Evolutionary conservation across 2,797 vertebrate species (phyloP).

Genomic region (Linurgus olivaceus): DNA sequence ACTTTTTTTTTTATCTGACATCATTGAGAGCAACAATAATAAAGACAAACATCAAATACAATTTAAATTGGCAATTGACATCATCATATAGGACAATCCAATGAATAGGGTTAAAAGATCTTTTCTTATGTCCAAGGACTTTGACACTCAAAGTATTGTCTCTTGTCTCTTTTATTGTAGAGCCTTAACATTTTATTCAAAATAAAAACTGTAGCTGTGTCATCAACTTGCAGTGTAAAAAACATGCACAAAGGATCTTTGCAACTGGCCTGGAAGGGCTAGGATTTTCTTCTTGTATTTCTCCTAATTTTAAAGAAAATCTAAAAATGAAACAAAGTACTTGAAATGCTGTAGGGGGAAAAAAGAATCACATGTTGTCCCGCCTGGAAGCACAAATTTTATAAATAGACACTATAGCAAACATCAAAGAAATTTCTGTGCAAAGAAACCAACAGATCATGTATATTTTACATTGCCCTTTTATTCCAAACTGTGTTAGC

Average conservation of each 20-base stretch:
- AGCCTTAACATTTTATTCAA: background rate
- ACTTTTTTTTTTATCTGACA: background rate
- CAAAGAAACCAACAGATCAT: slow-evolving; percentile 23
- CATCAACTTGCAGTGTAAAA: background rate
- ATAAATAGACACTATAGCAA: slow-evolving; percentile 50
- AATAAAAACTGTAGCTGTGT: background rate
- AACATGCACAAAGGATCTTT: slow-evolving; percentile 21
- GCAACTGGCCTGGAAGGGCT: background rate
- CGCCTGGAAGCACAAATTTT: slow-evolving; percentile 10
- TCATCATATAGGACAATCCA: background rate
- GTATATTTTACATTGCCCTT: slow-evolving; percentile 28
- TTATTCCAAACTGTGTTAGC: slow-evolving; percentile 23
- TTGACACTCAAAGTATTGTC: background rate
- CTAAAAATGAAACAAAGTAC: slow-evolving; percentile 56
- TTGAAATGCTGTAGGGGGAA: slow-evolving; percentile 16
- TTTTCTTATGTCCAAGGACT: background rate
- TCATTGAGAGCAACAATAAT: background rate
- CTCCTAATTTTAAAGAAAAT: slow-evolving; percentile 42
- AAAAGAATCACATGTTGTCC: slow-evolving; percentile 34
- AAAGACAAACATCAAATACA: background rate
- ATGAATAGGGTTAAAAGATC: background rate
- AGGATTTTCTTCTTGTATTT: background rate
- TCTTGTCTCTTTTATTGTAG: background rate
- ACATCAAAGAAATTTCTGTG: slow-evolving; percentile 22
- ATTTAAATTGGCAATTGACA: background rate